Evolutionary conservation across 2,797 vertebrate genomes (phyloP).

Genomic region (Amphiprion clarkii): DNA sequence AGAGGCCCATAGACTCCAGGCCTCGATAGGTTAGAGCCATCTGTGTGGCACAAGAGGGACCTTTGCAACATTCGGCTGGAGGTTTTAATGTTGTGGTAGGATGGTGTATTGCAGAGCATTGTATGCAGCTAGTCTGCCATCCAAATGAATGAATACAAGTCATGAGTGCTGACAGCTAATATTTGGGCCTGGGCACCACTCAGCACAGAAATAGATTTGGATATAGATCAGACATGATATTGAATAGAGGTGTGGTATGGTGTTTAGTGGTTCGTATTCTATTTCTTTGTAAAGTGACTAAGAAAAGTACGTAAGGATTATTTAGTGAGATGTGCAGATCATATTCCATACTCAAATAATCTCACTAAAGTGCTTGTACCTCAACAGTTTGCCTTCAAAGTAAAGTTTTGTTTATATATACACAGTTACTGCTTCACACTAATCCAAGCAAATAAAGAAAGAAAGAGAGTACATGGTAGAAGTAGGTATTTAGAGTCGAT

Average conservation of each 20-base stretch:
- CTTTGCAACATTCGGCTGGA: too few species aligned
- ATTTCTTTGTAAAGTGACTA: constrained; percentile 24
- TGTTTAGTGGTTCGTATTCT: constrained; percentile 14
- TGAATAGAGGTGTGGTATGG: constrained; percentile 18
- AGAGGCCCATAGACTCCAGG: too few species aligned
- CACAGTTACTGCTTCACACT: too few species aligned
- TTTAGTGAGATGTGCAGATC: constrained; percentile 1
- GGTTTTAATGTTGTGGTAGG: too few species aligned
- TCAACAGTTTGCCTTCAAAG: not conserved
- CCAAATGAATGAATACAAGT: constrained; percentile 38
- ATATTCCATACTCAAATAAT: constrained; percentile 11
- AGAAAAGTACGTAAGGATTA: constrained; percentile 10
- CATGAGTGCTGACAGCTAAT: constrained; percentile 41
- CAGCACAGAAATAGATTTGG: constrained; percentile 53
- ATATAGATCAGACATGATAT: constrained; percentile 50
- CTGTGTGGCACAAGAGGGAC: too few species aligned
- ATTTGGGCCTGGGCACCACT: constrained; percentile 12
- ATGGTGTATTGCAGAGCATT: not conserved
- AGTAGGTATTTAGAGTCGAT: not conserved
- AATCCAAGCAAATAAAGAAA: too few species aligned
- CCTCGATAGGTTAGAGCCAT: too few species aligned
- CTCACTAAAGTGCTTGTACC: not conserved
- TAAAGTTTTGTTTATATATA: too few species aligned
- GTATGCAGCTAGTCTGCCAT: constrained; percentile 12
- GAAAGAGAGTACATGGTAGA: too few species aligned